Percentiles rank a stretch among this genome's conserved stretches.
Conservation (phyloP, 1,140 invertebrate species). For the Delia radicum region DNA sequence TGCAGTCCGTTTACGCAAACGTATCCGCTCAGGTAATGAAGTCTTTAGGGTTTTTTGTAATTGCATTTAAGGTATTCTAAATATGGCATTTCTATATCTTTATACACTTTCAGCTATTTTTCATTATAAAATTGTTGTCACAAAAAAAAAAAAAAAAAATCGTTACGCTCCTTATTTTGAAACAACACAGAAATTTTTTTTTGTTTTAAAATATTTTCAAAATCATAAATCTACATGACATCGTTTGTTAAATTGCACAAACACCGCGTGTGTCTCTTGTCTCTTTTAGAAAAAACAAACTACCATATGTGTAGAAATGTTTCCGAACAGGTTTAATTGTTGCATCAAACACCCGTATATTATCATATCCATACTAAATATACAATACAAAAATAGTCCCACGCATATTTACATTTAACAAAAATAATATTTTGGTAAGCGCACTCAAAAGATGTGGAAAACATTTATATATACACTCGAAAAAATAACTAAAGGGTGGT, state of each 20-base stretch:
- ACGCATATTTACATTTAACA: neutral
- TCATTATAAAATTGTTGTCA: too few species aligned
- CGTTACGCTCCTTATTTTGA: neutral
- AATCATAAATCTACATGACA: conserved; percentile 22
- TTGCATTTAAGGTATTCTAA: too few species aligned
- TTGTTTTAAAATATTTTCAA: neutral
- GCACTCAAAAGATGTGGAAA: too few species aligned
- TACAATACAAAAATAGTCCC: neutral
- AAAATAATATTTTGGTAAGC: too few species aligned
- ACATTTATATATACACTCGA: too few species aligned
- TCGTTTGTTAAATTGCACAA: conserved; percentile 17
- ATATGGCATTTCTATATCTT: too few species aligned
- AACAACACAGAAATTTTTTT: neutral
- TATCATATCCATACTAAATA: too few species aligned
- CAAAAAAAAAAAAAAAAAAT: neutral
- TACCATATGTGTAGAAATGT: neutral
- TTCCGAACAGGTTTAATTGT: neutral
- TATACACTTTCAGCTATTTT: too few species aligned
- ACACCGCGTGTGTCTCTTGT: neutral
- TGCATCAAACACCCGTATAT: neutral
- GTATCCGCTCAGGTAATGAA: too few species aligned
- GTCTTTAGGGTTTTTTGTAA: too few species aligned
- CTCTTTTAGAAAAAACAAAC: neutral
- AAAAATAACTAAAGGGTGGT: too few species aligned
- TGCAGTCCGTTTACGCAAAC: too few species aligned